Evolutionary conservation across 2,888 invertebrate species (phyloP).

Genomic region (Caenorhabditis sp.): DNA sequence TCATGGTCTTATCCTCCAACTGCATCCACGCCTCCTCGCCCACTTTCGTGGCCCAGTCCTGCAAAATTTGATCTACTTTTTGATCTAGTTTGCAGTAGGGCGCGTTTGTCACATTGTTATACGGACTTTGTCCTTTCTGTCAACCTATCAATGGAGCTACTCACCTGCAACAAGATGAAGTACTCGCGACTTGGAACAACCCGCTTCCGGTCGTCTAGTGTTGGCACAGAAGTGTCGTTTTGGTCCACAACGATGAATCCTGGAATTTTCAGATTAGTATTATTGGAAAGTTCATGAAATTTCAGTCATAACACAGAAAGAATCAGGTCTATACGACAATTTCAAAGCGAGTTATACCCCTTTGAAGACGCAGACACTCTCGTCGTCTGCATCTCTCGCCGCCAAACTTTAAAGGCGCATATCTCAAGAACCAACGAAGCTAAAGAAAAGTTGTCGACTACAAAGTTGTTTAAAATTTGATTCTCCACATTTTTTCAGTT

Average conservation of each 20-base stretch:
- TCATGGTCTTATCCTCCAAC: constrained; percentile 78
- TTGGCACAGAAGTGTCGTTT: constrained; percentile 62
- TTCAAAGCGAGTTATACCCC: no score
- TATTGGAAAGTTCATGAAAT: background rate
- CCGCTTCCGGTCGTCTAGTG: constrained; percentile 57
- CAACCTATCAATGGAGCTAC: no score
- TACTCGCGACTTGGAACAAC: constrained; percentile 73
- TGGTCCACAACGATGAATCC: constrained; percentile 71
- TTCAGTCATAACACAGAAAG: no score
- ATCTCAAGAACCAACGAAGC: no score
- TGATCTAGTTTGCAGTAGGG: background rate
- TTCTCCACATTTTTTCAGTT: no score
- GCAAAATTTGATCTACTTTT: constrained; percentile 28
- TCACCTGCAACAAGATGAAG: constrained; percentile 78
- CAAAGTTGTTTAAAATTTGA: no score
- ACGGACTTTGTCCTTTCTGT: no score
- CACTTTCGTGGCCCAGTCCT: constrained; percentile 78
- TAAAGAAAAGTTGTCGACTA: no score
- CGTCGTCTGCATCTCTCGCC: no score
- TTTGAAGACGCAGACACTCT: no score
- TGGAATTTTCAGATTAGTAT: constrained; percentile 29
- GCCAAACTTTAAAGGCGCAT: no score
- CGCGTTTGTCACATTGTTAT: background rate
- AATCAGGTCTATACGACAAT: no score
- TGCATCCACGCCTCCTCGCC: constrained; percentile 75